These are phyloP conservation scores for Chaetodon trifasciatus DNA, from an alignment of 2,797 vertebrate species.

Conservation along the genomic window DNA sequence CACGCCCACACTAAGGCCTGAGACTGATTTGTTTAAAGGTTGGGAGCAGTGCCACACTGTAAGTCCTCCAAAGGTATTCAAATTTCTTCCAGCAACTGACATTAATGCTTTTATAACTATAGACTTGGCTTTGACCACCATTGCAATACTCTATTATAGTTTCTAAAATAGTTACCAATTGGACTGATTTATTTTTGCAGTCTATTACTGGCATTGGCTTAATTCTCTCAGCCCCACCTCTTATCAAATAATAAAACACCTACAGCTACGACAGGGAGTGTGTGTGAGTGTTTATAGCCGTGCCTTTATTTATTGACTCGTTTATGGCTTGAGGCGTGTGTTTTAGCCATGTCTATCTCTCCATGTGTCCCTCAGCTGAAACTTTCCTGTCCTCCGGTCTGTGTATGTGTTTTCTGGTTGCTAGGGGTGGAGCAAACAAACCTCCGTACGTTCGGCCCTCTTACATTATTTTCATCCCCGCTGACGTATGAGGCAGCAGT, in stretches of 20 bases:
- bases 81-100: not conserved
- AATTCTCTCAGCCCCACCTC: not conserved
- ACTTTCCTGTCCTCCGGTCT: constrained; percentile 67
- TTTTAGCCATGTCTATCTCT: constrained; percentile 23
- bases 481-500: constrained; percentile 91
- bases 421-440: constrained; percentile 78
- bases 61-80: not conserved
- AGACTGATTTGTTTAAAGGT: not conserved
- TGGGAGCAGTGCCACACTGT: not conserved
- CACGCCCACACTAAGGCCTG: not conserved
- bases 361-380: constrained; percentile 35
- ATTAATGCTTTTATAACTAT: not conserved
- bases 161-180: constrained; percentile 8
- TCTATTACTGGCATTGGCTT: not conserved
- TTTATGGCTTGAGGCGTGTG: constrained; percentile 33
- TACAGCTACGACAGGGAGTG: constrained; percentile 2
- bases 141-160: not conserved
- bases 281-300: constrained; percentile 44
- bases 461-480: constrained; percentile 81
- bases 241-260: constrained; percentile 26
- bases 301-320: constrained; percentile 27
- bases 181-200: not conserved
- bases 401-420: constrained; percentile 79
- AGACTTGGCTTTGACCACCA: not conserved
- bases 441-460: constrained; percentile 65